Conservation (phyloP, 2,888 invertebrate species). For the Parnassius apollo region DNA sequence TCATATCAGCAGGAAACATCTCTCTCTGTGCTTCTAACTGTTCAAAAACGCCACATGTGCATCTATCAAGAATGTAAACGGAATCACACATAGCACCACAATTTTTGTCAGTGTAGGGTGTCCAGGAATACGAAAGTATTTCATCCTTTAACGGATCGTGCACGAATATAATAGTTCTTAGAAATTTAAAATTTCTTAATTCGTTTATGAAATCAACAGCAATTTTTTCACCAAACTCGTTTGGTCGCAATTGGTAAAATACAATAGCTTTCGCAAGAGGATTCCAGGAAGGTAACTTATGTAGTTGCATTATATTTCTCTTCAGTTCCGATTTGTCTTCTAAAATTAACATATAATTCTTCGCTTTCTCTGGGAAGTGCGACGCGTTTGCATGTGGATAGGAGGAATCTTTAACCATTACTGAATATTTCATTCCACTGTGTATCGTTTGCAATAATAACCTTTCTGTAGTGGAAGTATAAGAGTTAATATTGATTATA, state of each 20-base stretch:
- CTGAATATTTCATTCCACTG: slow-evolving; percentile 69
- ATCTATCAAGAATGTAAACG: slow-evolving; percentile 66
- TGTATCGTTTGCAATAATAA: slow-evolving; percentile 70
- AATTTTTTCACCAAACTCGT: slow-evolving; percentile 50
- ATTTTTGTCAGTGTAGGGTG: slow-evolving; percentile 64
- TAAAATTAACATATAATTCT: slow-evolving; percentile 78
- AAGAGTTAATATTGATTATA: slow-evolving; percentile 74
- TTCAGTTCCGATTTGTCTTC: slow-evolving; percentile 70
- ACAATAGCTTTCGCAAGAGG: slow-evolving; percentile 74
- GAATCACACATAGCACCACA: slow-evolving; percentile 66
- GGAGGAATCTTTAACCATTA: slow-evolving; percentile 77
- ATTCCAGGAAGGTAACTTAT: slow-evolving; percentile 76
- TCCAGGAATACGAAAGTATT: slow-evolving; percentile 70
- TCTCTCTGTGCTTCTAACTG: slow-evolving; percentile 53
- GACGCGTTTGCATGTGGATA: slow-evolving; percentile 74
- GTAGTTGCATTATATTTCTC: slow-evolving; percentile 70
- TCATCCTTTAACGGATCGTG: slow-evolving; percentile 51
- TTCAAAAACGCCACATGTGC: slow-evolving; percentile 51
- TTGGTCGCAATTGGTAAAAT: slow-evolving; percentile 58
- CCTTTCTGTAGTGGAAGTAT: slow-evolving; percentile 60
- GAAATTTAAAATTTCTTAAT: slow-evolving; percentile 60
- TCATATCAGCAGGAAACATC: slow-evolving; percentile 66
- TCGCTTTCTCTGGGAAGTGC: slow-evolving; percentile 77
- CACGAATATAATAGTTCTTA: slow-evolving; percentile 67
- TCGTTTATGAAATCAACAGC: slow-evolving; percentile 67